A percentile compares a stretch with the other conserved stretches of the same genome.
Conservation (phyloP, 2,113 vertebrate species). For the Beaufortia kweichowensis region DNA sequence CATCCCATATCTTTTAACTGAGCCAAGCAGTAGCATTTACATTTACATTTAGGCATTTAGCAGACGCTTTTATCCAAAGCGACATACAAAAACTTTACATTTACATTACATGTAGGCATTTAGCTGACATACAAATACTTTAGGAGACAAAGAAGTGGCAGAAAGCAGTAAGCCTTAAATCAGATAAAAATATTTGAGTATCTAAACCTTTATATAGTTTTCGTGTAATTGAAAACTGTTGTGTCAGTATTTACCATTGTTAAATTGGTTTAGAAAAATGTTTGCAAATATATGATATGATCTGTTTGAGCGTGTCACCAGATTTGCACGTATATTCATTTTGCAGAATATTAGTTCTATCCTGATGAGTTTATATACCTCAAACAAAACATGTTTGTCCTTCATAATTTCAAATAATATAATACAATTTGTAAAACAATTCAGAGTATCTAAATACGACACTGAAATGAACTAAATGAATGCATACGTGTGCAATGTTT, state of each 20-base stretch:
- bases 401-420: neutral
- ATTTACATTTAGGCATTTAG: too few species aligned
- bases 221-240: too few species aligned
- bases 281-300: conserved; percentile 1
- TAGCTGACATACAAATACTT: too few species aligned
- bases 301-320: neutral
- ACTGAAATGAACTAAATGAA: neutral
- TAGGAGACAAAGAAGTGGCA: too few species aligned
- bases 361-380: neutral
- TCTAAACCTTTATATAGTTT: too few species aligned
- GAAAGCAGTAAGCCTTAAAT: too few species aligned
- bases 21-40: neutral
- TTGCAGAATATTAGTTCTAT: neutral
- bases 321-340: neutral
- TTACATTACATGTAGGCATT: too few species aligned
- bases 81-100: too few species aligned
- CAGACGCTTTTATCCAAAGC: too few species aligned
- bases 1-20: neutral
- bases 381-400: neutral
- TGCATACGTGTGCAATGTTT: neutral
- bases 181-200: too few species aligned
- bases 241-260: neutral
- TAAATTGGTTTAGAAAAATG: neutral
- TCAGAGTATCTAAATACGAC: neutral
- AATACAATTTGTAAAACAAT: neutral